A percentile compares a stretch with the other conserved stretches of the same genome.
phyloP scores from a whole-genome alignment of 2,113 vertebrate genomes.

The Aptenodytes patagonicus region DNA sequence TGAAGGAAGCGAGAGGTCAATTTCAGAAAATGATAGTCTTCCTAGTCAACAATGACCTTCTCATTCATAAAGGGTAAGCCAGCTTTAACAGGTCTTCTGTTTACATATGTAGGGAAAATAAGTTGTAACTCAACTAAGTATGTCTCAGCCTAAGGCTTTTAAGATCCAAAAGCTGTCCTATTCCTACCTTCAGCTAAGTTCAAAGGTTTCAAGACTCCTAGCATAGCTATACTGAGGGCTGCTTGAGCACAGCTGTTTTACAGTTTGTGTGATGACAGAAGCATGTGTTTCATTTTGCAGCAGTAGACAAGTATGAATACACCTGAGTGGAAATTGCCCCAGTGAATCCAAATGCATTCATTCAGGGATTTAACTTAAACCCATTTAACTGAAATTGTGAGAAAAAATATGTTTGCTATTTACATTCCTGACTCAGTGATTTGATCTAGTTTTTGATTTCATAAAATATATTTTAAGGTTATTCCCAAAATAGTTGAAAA shows the following conservation, averaged over 20 bases:
- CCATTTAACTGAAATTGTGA: neutral
- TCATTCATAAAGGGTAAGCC: neutral
- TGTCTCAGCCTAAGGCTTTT: neutral
- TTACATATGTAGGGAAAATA: neutral
- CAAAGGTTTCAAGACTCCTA: neutral
- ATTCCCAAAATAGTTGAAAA: neutral
- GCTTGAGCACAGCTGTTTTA: neutral
- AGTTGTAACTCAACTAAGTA: neutral
- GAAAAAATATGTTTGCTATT: neutral
- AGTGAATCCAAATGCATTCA: neutral
- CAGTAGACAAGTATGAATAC: neutral
- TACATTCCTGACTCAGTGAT: neutral
- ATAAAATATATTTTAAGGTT: neutral
- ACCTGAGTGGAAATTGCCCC: neutral
- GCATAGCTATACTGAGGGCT: neutral
- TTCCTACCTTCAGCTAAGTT: neutral
- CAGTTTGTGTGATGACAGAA: neutral
- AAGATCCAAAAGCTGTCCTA: neutral
- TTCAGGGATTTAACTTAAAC: neutral
- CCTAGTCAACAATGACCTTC: neutral
- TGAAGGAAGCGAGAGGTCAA: rapidly evolving
- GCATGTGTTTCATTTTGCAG: neutral
- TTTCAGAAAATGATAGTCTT: neutral
- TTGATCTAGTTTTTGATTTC: neutral
- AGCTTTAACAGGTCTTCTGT: neutral